These are phyloP conservation scores for Camponotus vicinus DNA, from an alignment of 1,140 invertebrate genomes.

Conservation along the genomic window DNA sequence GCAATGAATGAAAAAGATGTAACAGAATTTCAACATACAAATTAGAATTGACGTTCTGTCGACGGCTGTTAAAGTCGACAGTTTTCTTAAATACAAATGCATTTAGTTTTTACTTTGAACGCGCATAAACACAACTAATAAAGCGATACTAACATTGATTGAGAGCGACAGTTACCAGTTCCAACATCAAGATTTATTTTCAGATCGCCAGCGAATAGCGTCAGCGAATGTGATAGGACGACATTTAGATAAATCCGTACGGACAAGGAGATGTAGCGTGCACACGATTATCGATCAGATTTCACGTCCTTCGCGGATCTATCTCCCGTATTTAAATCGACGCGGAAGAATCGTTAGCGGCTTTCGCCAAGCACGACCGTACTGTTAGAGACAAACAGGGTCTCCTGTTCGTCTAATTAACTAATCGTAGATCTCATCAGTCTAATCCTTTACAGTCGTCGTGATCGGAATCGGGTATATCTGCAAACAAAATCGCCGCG, in stretches of 20 bases:
- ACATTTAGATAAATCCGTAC: slow-evolving; percentile 51
- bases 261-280: slow-evolving; percentile 24
- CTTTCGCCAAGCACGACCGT: slow-evolving; percentile 13
- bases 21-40: not conserved
- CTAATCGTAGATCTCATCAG: slow-evolving; percentile 71
- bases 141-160: slow-evolving; percentile 20
- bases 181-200: slow-evolving; percentile 30
- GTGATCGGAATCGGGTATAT: slow-evolving; percentile 45
- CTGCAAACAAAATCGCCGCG: slow-evolving; percentile 54
- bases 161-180: slow-evolving; percentile 20
- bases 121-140: slow-evolving; percentile 3
- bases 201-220: not conserved
- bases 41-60: not conserved
- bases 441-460: slow-evolving; percentile 66
- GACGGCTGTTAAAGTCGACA: too few species aligned
- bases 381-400: slow-evolving; percentile 46
- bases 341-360: slow-evolving; percentile 40
- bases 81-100: slow-evolving; percentile 22
- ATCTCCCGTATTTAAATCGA: slow-evolving; percentile 53
- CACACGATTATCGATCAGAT: slow-evolving; percentile 47
- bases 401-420: slow-evolving; percentile 70
- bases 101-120: not conserved
- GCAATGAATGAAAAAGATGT: not conserved
- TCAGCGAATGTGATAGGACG: not conserved
- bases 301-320: slow-evolving; percentile 11